Evolutionary conservation across 2,797 vertebrate species (phyloP).

Genomic region (Xenentodon cancila): DNA sequence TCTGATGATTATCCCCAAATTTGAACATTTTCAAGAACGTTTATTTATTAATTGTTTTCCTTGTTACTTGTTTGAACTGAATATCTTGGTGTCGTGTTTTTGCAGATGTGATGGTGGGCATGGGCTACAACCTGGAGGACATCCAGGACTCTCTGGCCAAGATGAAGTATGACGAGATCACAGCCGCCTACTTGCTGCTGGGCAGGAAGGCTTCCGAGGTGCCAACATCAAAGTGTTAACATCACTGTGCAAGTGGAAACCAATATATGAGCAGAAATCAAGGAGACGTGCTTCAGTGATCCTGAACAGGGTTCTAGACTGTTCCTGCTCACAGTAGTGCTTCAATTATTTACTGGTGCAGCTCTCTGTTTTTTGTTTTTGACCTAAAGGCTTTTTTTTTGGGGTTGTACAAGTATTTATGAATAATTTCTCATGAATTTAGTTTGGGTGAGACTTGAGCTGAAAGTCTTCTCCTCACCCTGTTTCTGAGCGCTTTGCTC

Average conservation of each 20-base stretch:
- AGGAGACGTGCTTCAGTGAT: too few species aligned
- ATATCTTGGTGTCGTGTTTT: not conserved
- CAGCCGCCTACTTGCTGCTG: conserved; percentile 95
- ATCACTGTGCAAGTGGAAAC: not conserved
- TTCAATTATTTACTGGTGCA: too few species aligned
- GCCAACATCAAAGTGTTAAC: not conserved
- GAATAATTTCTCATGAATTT: too few species aligned
- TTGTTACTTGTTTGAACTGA: not conserved
- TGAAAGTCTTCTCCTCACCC: too few species aligned
- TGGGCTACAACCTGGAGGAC: conserved; percentile 98
- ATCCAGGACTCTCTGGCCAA: conserved; percentile 97
- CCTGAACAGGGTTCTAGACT: too few species aligned
- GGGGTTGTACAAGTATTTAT: too few species aligned
- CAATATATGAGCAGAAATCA: not conserved
- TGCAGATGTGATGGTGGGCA: conserved; percentile 95
- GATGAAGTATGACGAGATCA: conserved; percentile 99
- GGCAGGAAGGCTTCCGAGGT: conserved; percentile 97
- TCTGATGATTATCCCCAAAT: not conserved
- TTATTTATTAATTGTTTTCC: not conserved
- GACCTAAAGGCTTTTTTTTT: too few species aligned
- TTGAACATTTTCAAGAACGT: not conserved
- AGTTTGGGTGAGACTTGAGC: too few species aligned
- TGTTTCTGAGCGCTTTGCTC: not conserved
- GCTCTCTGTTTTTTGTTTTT: too few species aligned
- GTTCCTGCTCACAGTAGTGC: too few species aligned